Base-by-base conservation (phyloP, 1,140 invertebrate species). In the Araneus ventricosus region DNA sequence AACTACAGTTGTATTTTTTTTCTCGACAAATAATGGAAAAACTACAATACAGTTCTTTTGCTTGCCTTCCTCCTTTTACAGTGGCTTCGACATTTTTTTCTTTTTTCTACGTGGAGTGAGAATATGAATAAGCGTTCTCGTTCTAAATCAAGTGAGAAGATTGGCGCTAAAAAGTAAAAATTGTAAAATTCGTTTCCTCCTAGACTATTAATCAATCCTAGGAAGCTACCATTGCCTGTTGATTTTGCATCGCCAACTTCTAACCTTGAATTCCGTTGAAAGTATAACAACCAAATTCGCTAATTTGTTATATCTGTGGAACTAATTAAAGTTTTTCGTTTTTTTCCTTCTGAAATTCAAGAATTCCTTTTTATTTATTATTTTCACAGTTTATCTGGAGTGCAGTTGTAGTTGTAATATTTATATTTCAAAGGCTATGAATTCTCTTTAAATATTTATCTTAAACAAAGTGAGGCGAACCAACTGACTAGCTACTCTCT, bases 101-200 rank as follows among this genome's bases (percentile, higher is more conserved):
- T 86, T 84, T 52, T 88, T 45, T 70, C 91, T 93, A 93, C 84
- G 91, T 93, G 91, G 91, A 93, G 91, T 93, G 91, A 93, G 84
- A 87, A 88, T 93, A 92, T 84, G 63, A 93, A 39, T 79, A 93
- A 93, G 91, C 91, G 63, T 84, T 87, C 59, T 85, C 82, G 27
- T 59, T 86, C 91, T 93, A 93, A 93, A 79, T 87, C 61, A 93
- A 87, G 88, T 91, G 91, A 82, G 80, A 93, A 93, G 91, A 79
- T 93, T 93, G 91, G 84, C 91, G 91, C 91, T 93, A 93, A 93
- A 52, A 93, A 93, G 91, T 87, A 93, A 93, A 93, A 93, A 93
- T 93, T 61, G 91, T 93, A 93, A 93, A 93, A 93, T 93, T 93
- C 91, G n/a, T 87, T 87, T 93, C 91, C 85, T 92, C 91, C 91